Evolutionary conservation across 2,797 vertebrate species (phyloP), one percentile per base, ranked within the genome.

Genomic region (Enteromius argenteus): DNA sequence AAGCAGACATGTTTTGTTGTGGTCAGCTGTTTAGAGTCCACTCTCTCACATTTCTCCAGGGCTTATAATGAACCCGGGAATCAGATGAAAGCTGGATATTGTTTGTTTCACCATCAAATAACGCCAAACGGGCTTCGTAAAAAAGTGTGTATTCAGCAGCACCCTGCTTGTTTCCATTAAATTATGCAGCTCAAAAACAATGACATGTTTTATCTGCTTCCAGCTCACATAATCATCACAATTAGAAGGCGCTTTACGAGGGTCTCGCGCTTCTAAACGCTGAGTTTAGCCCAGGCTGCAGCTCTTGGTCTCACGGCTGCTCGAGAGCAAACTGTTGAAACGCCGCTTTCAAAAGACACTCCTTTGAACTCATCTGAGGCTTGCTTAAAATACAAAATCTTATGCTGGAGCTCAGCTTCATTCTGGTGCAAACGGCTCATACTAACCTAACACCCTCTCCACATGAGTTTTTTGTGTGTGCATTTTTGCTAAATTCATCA

Each of bases 321-420:
- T 89, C 64, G 53, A 80, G 85, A 80, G 84, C 90, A 89, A 81
- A 90, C 69, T 76, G 83, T 84, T 78, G 82, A 82, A 86, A 84
- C 77, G 23, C 56, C 21, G 67, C 80, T 85, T 80, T 80, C 81
- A 81, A 81, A 64, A 80, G 71, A 72, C 80, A 78, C 66, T 49
- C 39, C 81, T 90, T 89, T 91, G 84, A 91, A 90, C 84, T 88
- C 86, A 80, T 90, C 88, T 88, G 83, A 89, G 80, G 79, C 85
- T 80, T 66, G 80, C 85, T 90, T 89, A 82, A 87, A 88, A 86
- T 64, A 79, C 62, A 71, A 44, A 72, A 79, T 87, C 82, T 90
- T 80, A 85, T 89, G 85, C 88, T 85, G 78, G 87, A 89, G 85
- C 75, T 83, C 85, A 4, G 44, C 80, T 87, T 42, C 78, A 77